Evolutionary conservation across 2,797 vertebrate species (phyloP), one percentile per base, ranked within the genome.

Genomic region (Pitangus sulphuratus): DNA sequence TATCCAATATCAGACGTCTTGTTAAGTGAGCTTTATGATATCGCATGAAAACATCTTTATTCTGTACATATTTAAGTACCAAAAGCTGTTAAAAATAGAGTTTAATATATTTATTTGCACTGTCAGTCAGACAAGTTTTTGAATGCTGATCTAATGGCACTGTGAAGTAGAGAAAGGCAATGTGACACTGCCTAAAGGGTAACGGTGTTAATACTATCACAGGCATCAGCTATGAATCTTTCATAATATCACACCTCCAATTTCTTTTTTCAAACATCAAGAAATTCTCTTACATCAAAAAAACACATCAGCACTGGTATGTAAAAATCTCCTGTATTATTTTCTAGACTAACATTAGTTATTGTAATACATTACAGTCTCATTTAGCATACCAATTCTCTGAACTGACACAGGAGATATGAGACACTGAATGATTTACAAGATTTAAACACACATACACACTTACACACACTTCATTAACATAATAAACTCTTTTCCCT

Each of bases 11-110:
- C 96, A 99, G 98, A 48, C 99, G 99, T 28, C 99, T 98, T 31
- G 99, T 99, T 96, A 99, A 98, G 88, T 99, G 99, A 94, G 99
- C 99, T 98, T 99, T 99, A 98, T 99, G 99, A 83, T 99, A 99
- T 44, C 99, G 98, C 99, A 99, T 99, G 97, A 99, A 99, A 90
- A 99, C 99, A 31, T 99, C 99, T 98, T 99, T 99, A 97, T 99
- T 99, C 97, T 99, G 99, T 94, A 99, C 99, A 33, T 99, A 99
- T 93, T 99, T 99, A 95, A 99, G 98, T 96, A 99, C 99, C 96
- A 99, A 97, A 87, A 99, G 98, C 99, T 99, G 98, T 84, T 9
- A 91, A 90, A 93, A 95, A 97, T 80, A 96, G 50, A 97, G 92
- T 91, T 95, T 58, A 93, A 90, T 79, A 13, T 58, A 61, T 77